Evolutionary conservation across 1,140 invertebrate genomes (phyloP).

Genomic region (Pogonognathellus flavescens): DNA sequence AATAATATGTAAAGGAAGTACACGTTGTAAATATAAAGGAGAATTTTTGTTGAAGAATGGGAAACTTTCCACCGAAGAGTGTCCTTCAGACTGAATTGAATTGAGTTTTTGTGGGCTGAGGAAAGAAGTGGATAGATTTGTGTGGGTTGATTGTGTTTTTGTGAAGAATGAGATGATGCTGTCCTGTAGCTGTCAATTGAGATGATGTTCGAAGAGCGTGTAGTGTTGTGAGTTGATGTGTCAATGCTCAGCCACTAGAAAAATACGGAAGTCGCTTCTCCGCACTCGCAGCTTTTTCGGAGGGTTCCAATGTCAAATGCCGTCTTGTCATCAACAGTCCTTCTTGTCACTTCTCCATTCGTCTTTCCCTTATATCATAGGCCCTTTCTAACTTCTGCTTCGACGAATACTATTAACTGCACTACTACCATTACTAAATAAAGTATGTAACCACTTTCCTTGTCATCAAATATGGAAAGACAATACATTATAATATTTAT

Average conservation of each 20-base stretch:
- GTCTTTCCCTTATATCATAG: background rate
- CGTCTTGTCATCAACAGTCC: slow-evolving; percentile 29
- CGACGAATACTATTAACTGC: background rate
- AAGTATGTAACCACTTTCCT: too few species aligned
- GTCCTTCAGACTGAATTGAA: too few species aligned
- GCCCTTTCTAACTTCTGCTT: background rate
- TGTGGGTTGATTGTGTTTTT: slow-evolving; percentile 18
- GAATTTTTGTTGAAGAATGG: too few species aligned
- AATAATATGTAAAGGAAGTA: too few species aligned
- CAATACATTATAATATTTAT: too few species aligned
- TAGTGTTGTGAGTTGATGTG: slow-evolving; percentile 40
- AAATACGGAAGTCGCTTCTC: slow-evolving; percentile 44
- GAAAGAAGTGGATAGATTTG: background rate
- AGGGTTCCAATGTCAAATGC: slow-evolving; percentile 37
- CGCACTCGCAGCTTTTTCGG: slow-evolving; percentile 9
- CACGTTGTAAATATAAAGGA: too few species aligned
- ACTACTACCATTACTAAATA: background rate
- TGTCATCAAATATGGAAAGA: too few species aligned
- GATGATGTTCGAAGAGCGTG: slow-evolving; percentile 41
- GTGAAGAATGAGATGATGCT: slow-evolving; percentile 5
- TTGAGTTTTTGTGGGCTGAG: too few species aligned
- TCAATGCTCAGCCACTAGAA: slow-evolving; percentile 49
- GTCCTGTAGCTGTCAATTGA: slow-evolving; percentile 12
- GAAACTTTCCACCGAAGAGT: too few species aligned
- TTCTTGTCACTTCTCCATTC: slow-evolving; percentile 27